Percentiles rank a stretch among this genome's conserved stretches.
These are phyloP conservation scores for Argyrosomus regius DNA, from an alignment of 2,797 vertebrate genomes.

Conservation along the genomic window DNA sequence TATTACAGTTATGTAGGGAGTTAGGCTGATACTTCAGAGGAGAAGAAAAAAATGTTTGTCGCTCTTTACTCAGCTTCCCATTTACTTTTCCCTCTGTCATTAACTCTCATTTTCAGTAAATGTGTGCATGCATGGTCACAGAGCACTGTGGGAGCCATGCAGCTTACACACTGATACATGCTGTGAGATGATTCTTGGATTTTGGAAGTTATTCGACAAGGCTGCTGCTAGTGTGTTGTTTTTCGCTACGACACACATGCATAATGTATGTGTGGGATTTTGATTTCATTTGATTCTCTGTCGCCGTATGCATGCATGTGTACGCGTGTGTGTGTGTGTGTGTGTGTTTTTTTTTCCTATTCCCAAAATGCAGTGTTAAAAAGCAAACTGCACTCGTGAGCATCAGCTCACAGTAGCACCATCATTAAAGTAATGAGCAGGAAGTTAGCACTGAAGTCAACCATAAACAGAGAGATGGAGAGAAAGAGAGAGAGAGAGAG, in stretches of 20 bases:
- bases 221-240: constrained; percentile 35
- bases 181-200: constrained; percentile 25
- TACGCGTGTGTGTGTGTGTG: constrained; percentile 19
- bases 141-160: constrained; percentile 18
- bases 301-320: constrained; percentile 34
- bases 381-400: constrained; percentile 71
- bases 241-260: constrained; percentile 54
- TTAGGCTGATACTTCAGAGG: constrained; percentile 69
- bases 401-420: constrained; percentile 70
- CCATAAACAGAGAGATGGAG: constrained; percentile 65
- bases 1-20: constrained; percentile 71
- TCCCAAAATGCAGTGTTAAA: constrained; percentile 71
- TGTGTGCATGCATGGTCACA: constrained; percentile 25
- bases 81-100: constrained; percentile 56
- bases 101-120: constrained; percentile 48
- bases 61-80: constrained; percentile 48
- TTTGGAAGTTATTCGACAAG: constrained; percentile 41
- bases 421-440: constrained; percentile 84
- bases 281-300: constrained; percentile 66
- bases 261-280: constrained; percentile 68
- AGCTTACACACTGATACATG: constrained; percentile 17
- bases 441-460: constrained; percentile 77
- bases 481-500: constrained; percentile 20
- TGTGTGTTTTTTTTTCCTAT: constrained; percentile 41
- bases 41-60: constrained; percentile 46